Conservation (phyloP, 2,797 vertebrate species). For the Dicrostonyx torquatus region DNA sequence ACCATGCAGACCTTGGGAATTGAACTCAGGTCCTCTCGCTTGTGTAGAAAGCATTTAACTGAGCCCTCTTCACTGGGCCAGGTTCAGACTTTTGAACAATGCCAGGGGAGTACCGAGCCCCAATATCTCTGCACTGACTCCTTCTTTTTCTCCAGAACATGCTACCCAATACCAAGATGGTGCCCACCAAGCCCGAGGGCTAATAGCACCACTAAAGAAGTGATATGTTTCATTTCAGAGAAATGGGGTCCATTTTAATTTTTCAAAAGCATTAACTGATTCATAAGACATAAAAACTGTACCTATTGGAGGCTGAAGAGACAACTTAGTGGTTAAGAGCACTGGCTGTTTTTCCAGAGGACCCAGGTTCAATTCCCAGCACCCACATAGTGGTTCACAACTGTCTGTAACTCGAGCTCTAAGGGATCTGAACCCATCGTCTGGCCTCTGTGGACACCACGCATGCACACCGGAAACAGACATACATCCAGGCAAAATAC, state of each 20-base stretch:
- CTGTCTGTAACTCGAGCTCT: not conserved
- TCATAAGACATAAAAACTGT: not conserved
- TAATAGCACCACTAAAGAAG: too few species aligned
- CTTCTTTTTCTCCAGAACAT: not conserved
- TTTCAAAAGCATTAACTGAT: not conserved
- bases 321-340: not conserved
- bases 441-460: not conserved
- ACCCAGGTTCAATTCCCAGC: not conserved
- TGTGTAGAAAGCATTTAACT: not conserved
- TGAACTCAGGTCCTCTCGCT: not conserved
- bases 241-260: not conserved
- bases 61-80: not conserved
- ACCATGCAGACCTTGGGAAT: not conserved
- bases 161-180: accelerated
- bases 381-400: not conserved
- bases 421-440: too few species aligned
- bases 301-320: not conserved
- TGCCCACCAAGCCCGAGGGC: accelerated
- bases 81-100: not conserved
- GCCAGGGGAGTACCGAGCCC: accelerated
- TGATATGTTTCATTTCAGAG: not conserved
- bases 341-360: not conserved
- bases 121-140: accelerated
- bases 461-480: not conserved
- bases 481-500: not conserved